A percentile compares a stretch with the other conserved stretches of the same genome.
Evolutionary conservation across 2,797 vertebrate species (phyloP).

Genomic region (Amniataba percoides): DNA sequence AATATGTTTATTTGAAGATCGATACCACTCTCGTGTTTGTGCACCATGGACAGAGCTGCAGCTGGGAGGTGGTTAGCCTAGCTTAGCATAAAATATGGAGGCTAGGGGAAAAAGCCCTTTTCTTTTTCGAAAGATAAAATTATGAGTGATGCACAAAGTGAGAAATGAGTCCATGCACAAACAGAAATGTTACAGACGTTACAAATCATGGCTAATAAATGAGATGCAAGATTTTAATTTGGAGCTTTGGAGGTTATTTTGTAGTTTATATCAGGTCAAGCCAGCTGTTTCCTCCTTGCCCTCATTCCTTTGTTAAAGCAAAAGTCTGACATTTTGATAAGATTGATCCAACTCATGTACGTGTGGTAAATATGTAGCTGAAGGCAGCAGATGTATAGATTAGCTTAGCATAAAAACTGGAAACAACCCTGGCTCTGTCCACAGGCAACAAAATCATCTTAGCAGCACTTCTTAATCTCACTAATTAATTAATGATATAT

Average conservation of each 20-base stretch:
- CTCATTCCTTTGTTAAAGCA: not conserved
- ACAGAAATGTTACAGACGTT: not conserved
- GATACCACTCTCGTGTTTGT: not conserved
- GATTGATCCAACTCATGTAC: not conserved
- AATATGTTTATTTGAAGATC: not conserved
- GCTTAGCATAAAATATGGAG: not conserved
- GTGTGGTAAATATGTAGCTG: not conserved
- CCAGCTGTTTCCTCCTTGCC: not conserved
- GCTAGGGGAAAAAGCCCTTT: not conserved
- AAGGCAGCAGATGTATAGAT: not conserved
- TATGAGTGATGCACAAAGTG: too few species aligned
- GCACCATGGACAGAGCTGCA: not conserved
- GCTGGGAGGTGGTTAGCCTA: not conserved
- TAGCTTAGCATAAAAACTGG: not conserved
- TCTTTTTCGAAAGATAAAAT: not conserved
- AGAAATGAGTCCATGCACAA: not conserved
- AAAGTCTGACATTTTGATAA: not conserved
- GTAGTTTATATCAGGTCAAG: not conserved
- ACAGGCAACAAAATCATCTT: too few species aligned
- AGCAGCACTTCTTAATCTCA: not conserved
- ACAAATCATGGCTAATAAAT: not conserved
- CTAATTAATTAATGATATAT: not conserved
- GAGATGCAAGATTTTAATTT: not conserved
- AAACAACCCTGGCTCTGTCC: not conserved
- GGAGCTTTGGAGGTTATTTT: not conserved